Conservation (phyloP, 2,113 vertebrate species). For the Himantopus leucocephalus region DNA sequence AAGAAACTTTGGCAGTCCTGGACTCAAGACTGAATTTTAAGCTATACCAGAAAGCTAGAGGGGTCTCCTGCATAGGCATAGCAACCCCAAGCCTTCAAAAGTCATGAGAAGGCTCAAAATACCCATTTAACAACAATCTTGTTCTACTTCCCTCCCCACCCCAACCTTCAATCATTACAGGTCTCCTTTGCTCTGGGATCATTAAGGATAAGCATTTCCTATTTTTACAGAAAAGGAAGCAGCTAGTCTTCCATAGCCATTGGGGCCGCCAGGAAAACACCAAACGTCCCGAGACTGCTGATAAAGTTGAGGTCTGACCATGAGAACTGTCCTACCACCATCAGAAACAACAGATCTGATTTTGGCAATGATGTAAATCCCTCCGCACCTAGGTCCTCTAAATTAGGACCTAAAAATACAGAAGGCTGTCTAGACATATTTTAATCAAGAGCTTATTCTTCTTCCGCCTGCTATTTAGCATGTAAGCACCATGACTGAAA, state of each 20-base stretch:
- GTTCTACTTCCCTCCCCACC: neutral
- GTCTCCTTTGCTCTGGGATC: neutral
- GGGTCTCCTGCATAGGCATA: neutral
- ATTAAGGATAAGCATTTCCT: neutral
- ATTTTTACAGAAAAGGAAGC: neutral
- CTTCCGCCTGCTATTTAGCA: neutral
- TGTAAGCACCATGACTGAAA: conserved; percentile 5
- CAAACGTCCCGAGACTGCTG: neutral
- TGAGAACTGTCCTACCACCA: neutral
- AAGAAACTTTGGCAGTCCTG: neutral
- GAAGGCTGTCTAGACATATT: neutral
- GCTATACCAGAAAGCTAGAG: neutral
- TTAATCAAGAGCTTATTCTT: conserved; percentile 47
- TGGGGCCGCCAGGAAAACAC: neutral
- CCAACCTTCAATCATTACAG: neutral
- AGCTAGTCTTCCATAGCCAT: neutral
- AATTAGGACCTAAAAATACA: neutral
- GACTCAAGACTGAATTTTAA: neutral
- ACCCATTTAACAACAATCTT: neutral
- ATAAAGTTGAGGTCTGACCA: neutral
- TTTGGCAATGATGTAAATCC: neutral
- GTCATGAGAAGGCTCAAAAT: neutral
- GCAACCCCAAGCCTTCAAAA: neutral
- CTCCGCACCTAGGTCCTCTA: neutral
- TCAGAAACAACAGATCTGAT: neutral